Percentiles rank a stretch among this genome's conserved stretches.
These are phyloP conservation scores for Loxodonta africana DNA, from an alignment of 2,113 vertebrate genomes.

Conservation along the genomic window DNA sequence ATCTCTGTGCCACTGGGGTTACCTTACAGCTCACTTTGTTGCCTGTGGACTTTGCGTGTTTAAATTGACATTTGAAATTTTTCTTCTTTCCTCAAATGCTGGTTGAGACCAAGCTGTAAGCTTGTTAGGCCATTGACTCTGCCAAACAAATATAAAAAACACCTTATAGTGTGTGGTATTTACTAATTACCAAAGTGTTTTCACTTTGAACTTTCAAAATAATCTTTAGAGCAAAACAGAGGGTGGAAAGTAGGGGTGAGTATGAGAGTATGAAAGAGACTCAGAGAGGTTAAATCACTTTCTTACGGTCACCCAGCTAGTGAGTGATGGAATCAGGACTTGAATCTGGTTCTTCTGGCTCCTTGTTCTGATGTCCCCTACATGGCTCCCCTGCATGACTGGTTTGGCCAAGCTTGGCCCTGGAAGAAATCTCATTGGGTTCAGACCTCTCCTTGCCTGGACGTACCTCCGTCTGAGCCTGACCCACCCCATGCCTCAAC, in stretches of 20 bases:
- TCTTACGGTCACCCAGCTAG: neutral
- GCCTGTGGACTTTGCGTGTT: neutral
- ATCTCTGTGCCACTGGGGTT: neutral
- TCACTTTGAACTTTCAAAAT: slow-evolving; percentile 37
- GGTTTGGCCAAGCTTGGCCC: neutral
- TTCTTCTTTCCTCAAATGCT: neutral
- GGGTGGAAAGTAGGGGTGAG: neutral
- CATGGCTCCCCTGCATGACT: neutral
- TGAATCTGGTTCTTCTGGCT: neutral
- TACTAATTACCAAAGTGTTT: neutral
- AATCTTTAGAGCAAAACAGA: neutral
- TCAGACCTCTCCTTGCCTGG: neutral
- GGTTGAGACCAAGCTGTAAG: neutral
- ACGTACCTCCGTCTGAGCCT: neutral
- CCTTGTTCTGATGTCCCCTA: neutral
- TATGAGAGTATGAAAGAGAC: neutral
- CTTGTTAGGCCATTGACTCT: neutral
- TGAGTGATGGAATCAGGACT: neutral
- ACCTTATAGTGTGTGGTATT: neutral
- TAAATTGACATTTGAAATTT: neutral
- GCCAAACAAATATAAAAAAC: neutral
- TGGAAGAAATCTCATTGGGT: neutral
- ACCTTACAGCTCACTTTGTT: neutral
- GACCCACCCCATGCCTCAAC: neutral
- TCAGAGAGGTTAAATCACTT: neutral